Evolutionary conservation across 2,888 invertebrate genomes (phyloP).

Genomic region (Cosmia trapezina): DNA sequence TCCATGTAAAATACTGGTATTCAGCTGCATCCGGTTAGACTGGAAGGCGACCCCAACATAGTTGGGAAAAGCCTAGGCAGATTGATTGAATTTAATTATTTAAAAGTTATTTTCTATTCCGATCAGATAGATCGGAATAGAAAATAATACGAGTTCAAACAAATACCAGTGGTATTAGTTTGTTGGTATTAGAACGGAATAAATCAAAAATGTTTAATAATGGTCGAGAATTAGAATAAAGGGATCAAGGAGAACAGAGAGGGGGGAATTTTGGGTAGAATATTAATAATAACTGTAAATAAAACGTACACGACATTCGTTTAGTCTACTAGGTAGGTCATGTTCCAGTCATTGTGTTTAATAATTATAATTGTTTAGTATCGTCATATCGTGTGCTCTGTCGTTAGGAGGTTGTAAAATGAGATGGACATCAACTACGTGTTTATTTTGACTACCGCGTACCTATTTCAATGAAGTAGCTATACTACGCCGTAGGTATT

Average conservation of each 20-base stretch:
- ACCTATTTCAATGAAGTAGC: not conserved
- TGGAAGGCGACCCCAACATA: no score
- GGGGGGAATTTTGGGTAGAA: not conserved
- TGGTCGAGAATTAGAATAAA: not conserved
- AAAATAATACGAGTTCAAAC: no score
- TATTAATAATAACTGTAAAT: not conserved
- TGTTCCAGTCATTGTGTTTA: conserved; percentile 23
- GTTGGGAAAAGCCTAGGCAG: no score
- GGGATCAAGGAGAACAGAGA: not conserved
- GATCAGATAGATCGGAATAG: no score
- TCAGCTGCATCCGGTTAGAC: no score
- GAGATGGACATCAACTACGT: conserved; percentile 25
- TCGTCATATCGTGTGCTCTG: conserved; percentile 22
- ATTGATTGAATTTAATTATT: no score
- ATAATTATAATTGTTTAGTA: conserved; percentile 20
- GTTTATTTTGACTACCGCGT: conserved; percentile 15
- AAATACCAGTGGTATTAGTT: no score
- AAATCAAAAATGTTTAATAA: not conserved
- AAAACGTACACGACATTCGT: conserved; percentile 3
- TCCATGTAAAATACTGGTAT: no score
- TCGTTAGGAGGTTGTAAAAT: conserved; percentile 32
- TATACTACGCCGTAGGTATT: conserved; percentile 14
- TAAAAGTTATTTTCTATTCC: no score
- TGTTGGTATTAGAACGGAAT: no score
- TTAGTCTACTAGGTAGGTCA: conserved; percentile 23